phyloP scores from a whole-genome alignment of 2,797 vertebrate species.

The Tympanoctomys barrerae region DNA sequence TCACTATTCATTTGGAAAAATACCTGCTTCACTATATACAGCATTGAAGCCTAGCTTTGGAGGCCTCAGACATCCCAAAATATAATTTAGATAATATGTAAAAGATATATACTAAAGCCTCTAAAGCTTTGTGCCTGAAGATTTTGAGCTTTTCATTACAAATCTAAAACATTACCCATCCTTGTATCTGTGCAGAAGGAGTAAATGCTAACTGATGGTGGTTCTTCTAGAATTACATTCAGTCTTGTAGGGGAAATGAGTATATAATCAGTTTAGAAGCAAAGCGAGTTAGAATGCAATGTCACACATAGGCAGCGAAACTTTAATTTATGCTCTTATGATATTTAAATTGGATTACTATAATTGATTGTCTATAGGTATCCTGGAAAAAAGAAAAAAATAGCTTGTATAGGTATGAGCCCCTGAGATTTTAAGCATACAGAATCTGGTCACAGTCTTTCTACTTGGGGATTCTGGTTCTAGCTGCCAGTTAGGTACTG shows the following conservation, averaged over 20 bases:
- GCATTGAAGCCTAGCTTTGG: conserved; percentile 77
- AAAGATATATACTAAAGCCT: conserved; percentile 81
- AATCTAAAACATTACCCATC: conserved; percentile 59
- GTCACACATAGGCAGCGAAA: conserved; percentile 80
- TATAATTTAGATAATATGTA: conserved; percentile 81
- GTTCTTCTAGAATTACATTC: conserved; percentile 83
- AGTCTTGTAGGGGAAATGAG: conserved; percentile 79
- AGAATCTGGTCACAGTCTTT: conserved; percentile 73
- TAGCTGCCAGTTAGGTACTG: conserved; percentile 76
- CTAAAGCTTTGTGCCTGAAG: conserved; percentile 70
- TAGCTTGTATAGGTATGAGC: conserved; percentile 66
- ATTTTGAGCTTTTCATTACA: conserved; percentile 72
- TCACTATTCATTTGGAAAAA: conserved; percentile 79
- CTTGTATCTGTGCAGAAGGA: conserved; percentile 76
- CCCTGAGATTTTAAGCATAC: conserved; percentile 81
- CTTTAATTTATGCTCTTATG: conserved; percentile 85
- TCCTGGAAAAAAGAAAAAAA: conserved; percentile 73
- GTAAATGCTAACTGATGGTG: conserved; percentile 85
- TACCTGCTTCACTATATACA: conserved; percentile 79
- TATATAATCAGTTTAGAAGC: conserved; percentile 84
- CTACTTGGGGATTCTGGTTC: conserved; percentile 74
- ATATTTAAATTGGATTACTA: conserved; percentile 81
- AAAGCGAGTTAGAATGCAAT: conserved; percentile 78
- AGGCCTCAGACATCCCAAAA: conserved; percentile 82
- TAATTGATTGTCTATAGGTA: conserved; percentile 83